Evolutionary conservation across 1,140 invertebrate genomes (phyloP), one percentile per base, ranked within the genome.

Genomic region (Ooceraea biroi): DNA sequence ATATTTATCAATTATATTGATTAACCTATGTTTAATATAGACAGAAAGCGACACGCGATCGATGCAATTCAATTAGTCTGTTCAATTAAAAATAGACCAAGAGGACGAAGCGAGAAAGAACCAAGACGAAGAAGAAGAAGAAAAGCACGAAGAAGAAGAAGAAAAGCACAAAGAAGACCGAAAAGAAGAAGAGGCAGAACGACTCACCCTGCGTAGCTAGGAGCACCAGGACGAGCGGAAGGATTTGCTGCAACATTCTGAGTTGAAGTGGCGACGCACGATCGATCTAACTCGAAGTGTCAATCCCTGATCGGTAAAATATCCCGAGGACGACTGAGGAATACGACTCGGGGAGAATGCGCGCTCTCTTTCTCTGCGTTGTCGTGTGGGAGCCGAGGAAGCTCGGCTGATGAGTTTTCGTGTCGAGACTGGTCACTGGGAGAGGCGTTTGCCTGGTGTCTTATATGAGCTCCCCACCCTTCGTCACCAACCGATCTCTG

Each of bases 381-480:
- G 55, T 74, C 50, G 58, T 82, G 58, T 78, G 44, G 52, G 63
- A 80, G 73, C 84, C 88, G 91, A 93, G 92, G 93, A 94, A 92
- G 92, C 92, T 93, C 89, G 90, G 91, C 90, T 93, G 93, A 93
- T 94, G 92, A 91, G 93, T 94, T 94, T 94, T 94, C 93, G 93
- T 93, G 92, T 93, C 91, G 92, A 92, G 92, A 93, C 93, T 94
- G 93, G 90, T 93, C 92, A 94, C 93, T 94, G 93, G 91, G 91
- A 93, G 93, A 94, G 92, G 92, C 91, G 91, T 93, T 94, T 94
- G 92, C 88, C 91, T 92, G 90, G 91, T 92, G 92, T 94, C 93
- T 94, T 94, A 94, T 94, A 94, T 93, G 93, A 94, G 88, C 92
- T 92, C 93, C 93, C 93, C 93, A 94, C 93, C 93, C 93, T 92